Evolutionary conservation across 2,113 vertebrate genomes (phyloP), one percentile per base, ranked within the genome.

Genomic region (Chloroceryle aenea): DNA sequence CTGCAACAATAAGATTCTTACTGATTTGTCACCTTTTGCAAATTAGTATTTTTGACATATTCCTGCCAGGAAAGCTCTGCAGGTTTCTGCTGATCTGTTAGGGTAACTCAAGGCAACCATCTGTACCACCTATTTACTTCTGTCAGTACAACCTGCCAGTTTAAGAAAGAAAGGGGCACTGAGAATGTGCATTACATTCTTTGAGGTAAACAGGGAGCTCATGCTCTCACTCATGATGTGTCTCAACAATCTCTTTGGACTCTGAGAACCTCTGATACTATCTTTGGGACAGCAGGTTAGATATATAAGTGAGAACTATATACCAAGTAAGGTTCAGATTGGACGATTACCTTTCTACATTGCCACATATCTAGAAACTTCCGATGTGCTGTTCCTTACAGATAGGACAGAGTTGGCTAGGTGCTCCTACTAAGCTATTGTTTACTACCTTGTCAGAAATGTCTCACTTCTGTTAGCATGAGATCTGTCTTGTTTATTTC

Each of bases 211-310:
- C 2, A 71, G 12, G 1, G 9, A 19, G 52, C 55, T 68, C 12
- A 5, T 4, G 2, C 62, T 71, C 36, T 62, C 30, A 25, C 20
- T 38, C 23, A 22, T 12, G 18, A 12, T 0, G 0, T 5, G n/a
- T 58, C 64, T 81, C 4, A 1, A 47, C 42, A 36, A 74, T 18
- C 50, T 17, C 30, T 48, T 72, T 32, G 56, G n/a, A 50, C 40
- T 45, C 53, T 43, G 23, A 62, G 34, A 43, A 53, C 11, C 16
- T 45, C 34, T 75, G 52, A 34, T 21, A 69, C 23, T 27, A n/a
- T 26, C 32, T 36, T 23, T 68, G 43, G 34, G 6, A 15, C 27
- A 32, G 19, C 30, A 71, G 18, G 7, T 6, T 29, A 18, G 4
- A 36, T 15, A 1, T 9, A 10, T 30, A 30, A 30, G 32, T 56